Evolutionary conservation across 1,140 invertebrate species (phyloP).

Genomic region (Saxidomus purpurata): DNA sequence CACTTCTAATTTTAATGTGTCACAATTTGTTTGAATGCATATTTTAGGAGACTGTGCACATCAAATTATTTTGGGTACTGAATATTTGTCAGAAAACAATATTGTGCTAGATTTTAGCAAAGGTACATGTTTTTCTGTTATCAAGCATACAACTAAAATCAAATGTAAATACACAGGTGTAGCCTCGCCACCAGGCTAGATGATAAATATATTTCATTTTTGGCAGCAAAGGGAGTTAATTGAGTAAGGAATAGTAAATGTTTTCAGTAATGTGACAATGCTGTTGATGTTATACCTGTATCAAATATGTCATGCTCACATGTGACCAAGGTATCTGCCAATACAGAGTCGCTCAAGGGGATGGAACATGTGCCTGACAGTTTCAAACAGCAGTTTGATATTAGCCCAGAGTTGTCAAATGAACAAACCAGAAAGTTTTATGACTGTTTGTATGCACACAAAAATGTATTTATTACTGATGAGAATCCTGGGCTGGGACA

Average conservation of each 20-base stretch:
- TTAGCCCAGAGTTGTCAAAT: too few species aligned
- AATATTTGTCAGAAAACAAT: background rate
- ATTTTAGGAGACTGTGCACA: too few species aligned
- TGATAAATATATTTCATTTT: background rate
- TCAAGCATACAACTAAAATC: background rate
- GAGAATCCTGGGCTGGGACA: too few species aligned
- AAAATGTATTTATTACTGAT: background rate
- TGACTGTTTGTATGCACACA: too few species aligned
- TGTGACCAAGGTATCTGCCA: background rate
- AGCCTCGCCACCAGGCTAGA: background rate
- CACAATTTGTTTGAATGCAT: too few species aligned
- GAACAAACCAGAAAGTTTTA: too few species aligned
- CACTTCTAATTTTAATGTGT: too few species aligned
- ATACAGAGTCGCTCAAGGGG: background rate
- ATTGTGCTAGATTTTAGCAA: conserved; percentile 47
- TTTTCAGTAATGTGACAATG: background rate
- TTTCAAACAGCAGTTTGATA: too few species aligned
- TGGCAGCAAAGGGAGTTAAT: conserved; percentile 19
- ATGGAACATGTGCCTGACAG: too few species aligned
- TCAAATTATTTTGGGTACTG: too few species aligned
- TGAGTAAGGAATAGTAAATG: background rate
- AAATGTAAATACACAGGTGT: background rate
- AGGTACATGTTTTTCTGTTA: background rate
- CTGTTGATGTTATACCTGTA: background rate
- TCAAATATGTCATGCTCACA: background rate